These are phyloP conservation scores for Drosophila fuyamai DNA, from an alignment of 1,140 invertebrate species.

Conservation along the genomic window DNA sequence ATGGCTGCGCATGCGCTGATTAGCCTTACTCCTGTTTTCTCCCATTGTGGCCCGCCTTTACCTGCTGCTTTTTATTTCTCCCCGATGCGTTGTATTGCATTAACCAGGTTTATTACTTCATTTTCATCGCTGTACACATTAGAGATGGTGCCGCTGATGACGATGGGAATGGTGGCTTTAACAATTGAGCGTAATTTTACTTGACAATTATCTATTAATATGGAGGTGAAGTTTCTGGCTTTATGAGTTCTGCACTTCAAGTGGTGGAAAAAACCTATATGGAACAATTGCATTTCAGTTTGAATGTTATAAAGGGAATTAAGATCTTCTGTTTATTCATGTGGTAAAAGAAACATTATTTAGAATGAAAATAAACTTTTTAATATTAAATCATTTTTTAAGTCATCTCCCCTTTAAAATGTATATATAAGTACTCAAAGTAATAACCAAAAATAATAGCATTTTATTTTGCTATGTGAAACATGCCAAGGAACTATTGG, in stretches of 20 bases:
- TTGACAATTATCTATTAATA: constrained; percentile 68
- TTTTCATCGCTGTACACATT: constrained; percentile 63
- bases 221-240: constrained; percentile 36
- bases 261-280: constrained; percentile 1
- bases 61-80: constrained; percentile 32
- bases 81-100: constrained; percentile 65
- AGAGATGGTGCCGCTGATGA: constrained; percentile 56
- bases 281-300: constrained; percentile 2
- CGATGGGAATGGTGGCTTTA: constrained; percentile 34
- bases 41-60: constrained; percentile 43
- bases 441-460: too few species aligned
- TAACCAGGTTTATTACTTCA: constrained; percentile 76
- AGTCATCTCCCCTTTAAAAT: too few species aligned
- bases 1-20: constrained; percentile 64
- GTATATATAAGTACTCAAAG: too few species aligned
- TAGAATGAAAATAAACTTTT: too few species aligned
- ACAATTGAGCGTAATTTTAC: constrained; percentile 64
- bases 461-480: too few species aligned
- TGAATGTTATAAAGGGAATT: neutral
- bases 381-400: too few species aligned
- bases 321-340: too few species aligned
- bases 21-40: constrained; percentile 61
- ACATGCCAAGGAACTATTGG: too few species aligned
- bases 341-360: too few species aligned
- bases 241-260: constrained; percentile 15